phyloP scores from a whole-genome alignment of 2,113 vertebrate genomes.

The Gymnarchus niloticus region DNA sequence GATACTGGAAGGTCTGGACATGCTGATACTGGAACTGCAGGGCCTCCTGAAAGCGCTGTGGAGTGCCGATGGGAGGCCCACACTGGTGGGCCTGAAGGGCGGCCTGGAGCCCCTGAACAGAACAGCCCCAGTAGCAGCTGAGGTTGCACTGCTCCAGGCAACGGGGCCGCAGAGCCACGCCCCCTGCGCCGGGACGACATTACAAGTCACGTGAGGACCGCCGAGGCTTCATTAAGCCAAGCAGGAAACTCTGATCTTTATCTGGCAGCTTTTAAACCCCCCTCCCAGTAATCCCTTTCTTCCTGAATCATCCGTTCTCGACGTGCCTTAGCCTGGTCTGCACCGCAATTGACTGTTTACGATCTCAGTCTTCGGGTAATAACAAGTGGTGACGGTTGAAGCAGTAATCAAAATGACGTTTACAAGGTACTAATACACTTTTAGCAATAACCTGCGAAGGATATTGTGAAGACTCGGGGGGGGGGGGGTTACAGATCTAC shows the following conservation, averaged over 20 bases:
- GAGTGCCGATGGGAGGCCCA: conserved; percentile 63
- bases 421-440: background rate
- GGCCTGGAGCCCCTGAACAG: conserved; percentile 70
- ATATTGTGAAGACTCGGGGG: background rate
- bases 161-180: conserved; percentile 62
- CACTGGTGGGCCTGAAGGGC: conserved; percentile 70
- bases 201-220: background rate
- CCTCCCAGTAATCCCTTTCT: background rate
- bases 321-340: background rate
- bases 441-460: background rate
- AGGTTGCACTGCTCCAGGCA: conserved; percentile 82
- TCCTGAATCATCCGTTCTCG: background rate
- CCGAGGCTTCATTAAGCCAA: background rate
- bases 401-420: no score
- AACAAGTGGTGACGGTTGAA: background rate
- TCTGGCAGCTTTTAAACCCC: background rate
- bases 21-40: conserved; percentile 65
- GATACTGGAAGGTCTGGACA: conserved; percentile 82
- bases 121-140: conserved; percentile 90
- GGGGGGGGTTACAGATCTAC: background rate
- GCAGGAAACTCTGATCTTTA: conserved; percentile 5
- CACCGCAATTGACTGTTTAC: background rate
- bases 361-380: background rate
- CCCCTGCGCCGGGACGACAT: conserved; percentile 57
- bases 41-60: conserved; percentile 70